Conservation (phyloP, 2,888 invertebrate species). For the Gastracanthus pulcherrimus region DNA sequence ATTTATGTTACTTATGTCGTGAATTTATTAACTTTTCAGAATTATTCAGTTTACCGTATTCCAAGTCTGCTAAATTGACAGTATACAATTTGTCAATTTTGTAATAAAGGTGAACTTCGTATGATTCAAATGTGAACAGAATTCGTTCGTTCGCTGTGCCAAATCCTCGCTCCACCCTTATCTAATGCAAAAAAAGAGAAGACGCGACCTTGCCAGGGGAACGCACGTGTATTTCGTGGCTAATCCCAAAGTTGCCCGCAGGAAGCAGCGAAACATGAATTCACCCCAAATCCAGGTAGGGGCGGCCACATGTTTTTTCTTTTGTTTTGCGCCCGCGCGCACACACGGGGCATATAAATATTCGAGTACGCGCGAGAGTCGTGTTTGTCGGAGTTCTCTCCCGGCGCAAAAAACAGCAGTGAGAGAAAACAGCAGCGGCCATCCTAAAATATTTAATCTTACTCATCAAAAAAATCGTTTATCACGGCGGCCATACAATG, state of each 20-base stretch:
- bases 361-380: not conserved
- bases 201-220: not conserved
- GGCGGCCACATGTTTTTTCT: not conserved
- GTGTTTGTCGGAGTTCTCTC: too few species aligned
- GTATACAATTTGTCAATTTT: too few species aligned
- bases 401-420: too few species aligned
- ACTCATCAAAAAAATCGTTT: conserved; percentile 29
- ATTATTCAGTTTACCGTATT: too few species aligned
- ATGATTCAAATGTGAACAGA: not conserved
- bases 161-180: not conserved
- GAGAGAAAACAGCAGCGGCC: too few species aligned
- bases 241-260: not conserved
- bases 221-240: not conserved
- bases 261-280: not conserved
- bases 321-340: too few species aligned
- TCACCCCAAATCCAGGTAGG: too few species aligned
- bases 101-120: not conserved
- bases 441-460: conserved; percentile 14
- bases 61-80: too few species aligned
- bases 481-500: conserved; percentile 9
- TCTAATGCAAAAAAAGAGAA: not conserved
- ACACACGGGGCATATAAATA: not conserved
- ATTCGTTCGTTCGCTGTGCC: not conserved
- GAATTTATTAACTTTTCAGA: too few species aligned
- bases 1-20: too few species aligned